Base-by-base conservation (phyloP, 2,888 invertebrate genomes). In the Lochmaea crataegi region DNA sequence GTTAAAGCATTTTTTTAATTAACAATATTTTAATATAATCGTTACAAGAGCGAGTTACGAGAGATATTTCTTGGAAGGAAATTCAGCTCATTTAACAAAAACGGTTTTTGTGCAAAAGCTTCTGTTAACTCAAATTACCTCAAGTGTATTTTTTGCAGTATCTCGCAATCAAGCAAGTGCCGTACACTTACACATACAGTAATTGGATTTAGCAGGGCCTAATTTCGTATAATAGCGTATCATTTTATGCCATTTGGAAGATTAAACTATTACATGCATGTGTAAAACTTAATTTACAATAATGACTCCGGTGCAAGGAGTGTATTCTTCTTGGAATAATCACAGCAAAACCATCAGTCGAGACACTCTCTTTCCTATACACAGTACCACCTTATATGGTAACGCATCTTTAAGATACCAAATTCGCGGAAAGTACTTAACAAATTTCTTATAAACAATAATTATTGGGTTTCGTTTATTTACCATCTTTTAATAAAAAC, bases 221-320 rank as follows among this genome's bases (percentile, higher is more conserved):
- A 74, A 74, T 74, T 73, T 65, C 73, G 60, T 51, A 69, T 73
- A 74, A 74, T 74, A 74, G 65, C 74, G 71, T 71, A 74, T 74
- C 61, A 74, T 74, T 74, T 74, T 68, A 71, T 71, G 68, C 74
- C 65, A 74, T 74, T 74, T 68, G 68, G 22, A 65, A 74, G 66
- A 74, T 74, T 74, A 74, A 74, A 74, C 71, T 68, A 71, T 74
- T 74, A 74, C 63, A 68, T 58, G 71, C 67, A 71, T 65, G 71
- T 66, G 68, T 68, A 65, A 74, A 74, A 71, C 65, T 71, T 68
- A 74, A 74, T 74, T 71, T 71, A 56, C 42, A 69, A 69, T 73
- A 69, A 73, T 73, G 65, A 69, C 61, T 65, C 11, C 41, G 71
- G 53, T 61, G 38, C 71, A 64, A 42, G 26, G 57, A 69, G 68